Base-by-base conservation (phyloP, 2,888 invertebrate genomes). In the Nebria salina region DNA sequence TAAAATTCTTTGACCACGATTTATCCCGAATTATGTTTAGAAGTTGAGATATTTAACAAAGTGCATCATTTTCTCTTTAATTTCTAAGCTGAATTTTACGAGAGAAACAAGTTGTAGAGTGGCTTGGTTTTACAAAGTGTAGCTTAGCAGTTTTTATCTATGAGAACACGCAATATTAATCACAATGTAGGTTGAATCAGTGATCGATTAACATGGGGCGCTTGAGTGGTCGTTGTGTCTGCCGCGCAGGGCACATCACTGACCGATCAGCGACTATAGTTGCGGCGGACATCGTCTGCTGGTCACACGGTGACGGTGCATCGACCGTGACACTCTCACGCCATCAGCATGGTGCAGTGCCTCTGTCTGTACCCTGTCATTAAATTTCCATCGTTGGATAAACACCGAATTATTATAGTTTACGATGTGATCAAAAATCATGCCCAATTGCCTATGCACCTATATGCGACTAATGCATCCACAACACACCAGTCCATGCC, bases 281-380 rank as follows among this genome's bases (percentile, higher is more conserved):
- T 11, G 54, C 7, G 25, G 34, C 70, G 25, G 70, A 70, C 70
- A 70, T 70, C 70, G 70, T 70, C 70, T 70, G 26, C 25, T 70
- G 25, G 70, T 20, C 25, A 68, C 70, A 70, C 54, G 54, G 54
- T 54, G 54, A 54, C 70, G 34, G 70, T 70, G 70, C 70, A 70
- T 70, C 70, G 70, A 70, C 70, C 70, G 26, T 70, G 70, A 70
- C 70, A 70, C 70, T 70, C 70, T 70, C 70, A 70, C 70, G 70
- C 20, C 25, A 70, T 1, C 25, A 70, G 26, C 25, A 25, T 25
- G 9, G 25, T 13, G 7, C 54, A 54, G 54, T 34, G 34, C 34
- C 34, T 34, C 34, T 34, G 34, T 13, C 54, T 8, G 54, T 54
- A 54, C 54, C 54, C 54, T 54, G 54, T 54, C 54, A 54, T 54